phyloP scores from a whole-genome alignment of 2,888 invertebrate species.

The Nipponacmea schrenckii region DNA sequence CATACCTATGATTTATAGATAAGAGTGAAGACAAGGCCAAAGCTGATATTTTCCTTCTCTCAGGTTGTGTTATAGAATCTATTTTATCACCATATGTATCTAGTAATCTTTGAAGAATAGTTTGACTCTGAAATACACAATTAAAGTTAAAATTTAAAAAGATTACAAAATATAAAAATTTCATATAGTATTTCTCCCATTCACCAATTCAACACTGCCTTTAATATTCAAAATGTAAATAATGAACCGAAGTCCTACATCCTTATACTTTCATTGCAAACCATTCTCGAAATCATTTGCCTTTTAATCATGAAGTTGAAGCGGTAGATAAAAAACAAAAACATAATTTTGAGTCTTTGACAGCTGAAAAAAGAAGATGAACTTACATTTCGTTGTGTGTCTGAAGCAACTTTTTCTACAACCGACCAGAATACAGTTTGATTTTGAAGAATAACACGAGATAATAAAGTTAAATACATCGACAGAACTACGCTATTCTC shows the following conservation, averaged over 20 bases:
- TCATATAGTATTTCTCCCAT: too few relatives aligned
- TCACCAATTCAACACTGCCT: too few relatives aligned
- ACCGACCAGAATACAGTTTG: conserved; percentile 61
- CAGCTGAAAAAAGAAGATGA: too few relatives aligned
- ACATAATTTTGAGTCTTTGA: too few relatives aligned
- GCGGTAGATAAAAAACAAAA: too few relatives aligned
- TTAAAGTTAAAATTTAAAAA: conserved; percentile 26
- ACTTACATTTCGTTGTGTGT: conserved; percentile 58
- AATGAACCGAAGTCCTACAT: too few relatives aligned
- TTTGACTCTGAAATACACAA: conserved; percentile 40
- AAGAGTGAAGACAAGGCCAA: conserved; percentile 70
- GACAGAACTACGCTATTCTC: conserved; percentile 81
- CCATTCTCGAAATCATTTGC: too few relatives aligned
- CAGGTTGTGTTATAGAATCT: conserved; percentile 81
- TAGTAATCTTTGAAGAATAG: conserved; percentile 66
- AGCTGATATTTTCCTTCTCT: conserved; percentile 85
- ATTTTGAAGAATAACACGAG: conserved; percentile 76
- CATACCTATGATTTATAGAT: conserved; percentile 60
- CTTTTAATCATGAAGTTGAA: too few relatives aligned
- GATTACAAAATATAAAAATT: background rate
- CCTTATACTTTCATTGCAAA: too few relatives aligned
- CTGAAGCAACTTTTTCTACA: conserved; percentile 54
- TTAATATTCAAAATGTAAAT: too few relatives aligned
- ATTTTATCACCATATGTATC: conserved; percentile 84
- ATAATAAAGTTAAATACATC: conserved; percentile 81